Base-by-base conservation (phyloP, 2,888 invertebrate genomes). In the Philereme vetulata region DNA sequence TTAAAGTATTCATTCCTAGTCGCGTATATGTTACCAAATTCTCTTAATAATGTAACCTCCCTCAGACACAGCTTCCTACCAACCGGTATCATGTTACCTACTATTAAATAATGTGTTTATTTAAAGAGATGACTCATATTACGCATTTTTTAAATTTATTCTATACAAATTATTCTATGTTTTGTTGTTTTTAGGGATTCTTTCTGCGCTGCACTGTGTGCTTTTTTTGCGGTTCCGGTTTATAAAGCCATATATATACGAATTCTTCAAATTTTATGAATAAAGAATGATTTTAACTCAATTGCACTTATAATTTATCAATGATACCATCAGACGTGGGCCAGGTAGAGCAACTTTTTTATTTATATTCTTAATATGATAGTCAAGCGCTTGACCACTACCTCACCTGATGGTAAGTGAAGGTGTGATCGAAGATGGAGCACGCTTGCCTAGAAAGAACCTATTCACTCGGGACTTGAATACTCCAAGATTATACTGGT, bases 1-100 rank as follows among this genome's bases (percentile, higher is more conserved):
- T 90, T 87, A 80, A 81, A 84, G 82, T 80, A 82, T 80, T 80
- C 73, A 80, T 77, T 73, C 65, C 74, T 75, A 66, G 68, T 67
- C 70, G 71, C 64, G 71, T 72, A n/a, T 45, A 10, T 70, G 76
- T 78, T 78, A 72, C 70, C 71, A 68, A 75, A 78, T 64, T 67
- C 66, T 70, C 60, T 65, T 58, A 49, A 64, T 66, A 49, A 11
- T 59, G 62, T 52, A 51, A 43, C 42, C 48, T 51, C 21, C 21
- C 21, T 21, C 21, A 21, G 21, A 21, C 21, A 21, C 11, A 44
- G 47, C 44, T 56, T 49, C 21, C 50, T 46, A 57, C 50, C 50
- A 57, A 62, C 57, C 57, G 57, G 57, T 61, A 55, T 44, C 44
- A 49, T 35, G 21, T 49, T 46, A 56, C 36, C 64, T 70, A 76